Percentiles rank a stretch among this genome's conserved stretches.
phyloP scores from a whole-genome alignment of 2,113 vertebrate species.

The Forbesichthys agassizii region DNA sequence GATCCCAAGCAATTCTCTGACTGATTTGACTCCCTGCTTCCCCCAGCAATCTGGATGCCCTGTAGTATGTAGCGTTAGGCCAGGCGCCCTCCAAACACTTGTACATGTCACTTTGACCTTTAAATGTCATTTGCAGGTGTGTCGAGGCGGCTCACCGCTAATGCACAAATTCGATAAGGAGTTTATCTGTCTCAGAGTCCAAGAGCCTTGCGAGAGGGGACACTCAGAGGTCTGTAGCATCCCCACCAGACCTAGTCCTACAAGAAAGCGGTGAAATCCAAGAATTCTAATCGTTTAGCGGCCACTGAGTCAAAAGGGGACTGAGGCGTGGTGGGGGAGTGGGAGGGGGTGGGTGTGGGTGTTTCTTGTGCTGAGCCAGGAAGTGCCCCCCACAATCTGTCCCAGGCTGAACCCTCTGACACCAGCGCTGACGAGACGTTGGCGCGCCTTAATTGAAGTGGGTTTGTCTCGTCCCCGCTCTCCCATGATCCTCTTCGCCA shows the following conservation, averaged over 20 bases:
- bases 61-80: slow-evolving; percentile 40
- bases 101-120: slow-evolving; percentile 65
- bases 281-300: slow-evolving; percentile 32
- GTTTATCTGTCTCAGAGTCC: slow-evolving; percentile 49
- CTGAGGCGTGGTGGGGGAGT: neutral
- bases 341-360: slow-evolving; percentile 30
- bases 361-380: slow-evolving; percentile 27
- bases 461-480: slow-evolving; percentile 75
- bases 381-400: slow-evolving; percentile 53
- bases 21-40: slow-evolving; percentile 35
- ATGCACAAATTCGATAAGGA: slow-evolving; percentile 60
- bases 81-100: slow-evolving; percentile 17
- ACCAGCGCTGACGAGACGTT: slow-evolving; percentile 71
- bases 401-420: slow-evolving; percentile 75
- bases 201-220: slow-evolving; percentile 19
- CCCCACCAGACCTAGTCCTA: slow-evolving; percentile 3
- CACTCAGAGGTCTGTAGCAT: slow-evolving; percentile 14
- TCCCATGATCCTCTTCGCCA: slow-evolving; percentile 73
- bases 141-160: slow-evolving; percentile 46
- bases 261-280: slow-evolving; percentile 22
- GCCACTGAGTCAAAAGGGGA: slow-evolving; percentile 21
- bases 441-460: slow-evolving; percentile 78
- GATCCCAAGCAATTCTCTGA: slow-evolving; percentile 11
- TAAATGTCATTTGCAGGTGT: slow-evolving; percentile 68
- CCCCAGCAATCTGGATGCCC: slow-evolving; percentile 26